Evolutionary conservation across 1,140 invertebrate genomes (phyloP).

Genomic region (Ptiloglossa arizonensis): DNA sequence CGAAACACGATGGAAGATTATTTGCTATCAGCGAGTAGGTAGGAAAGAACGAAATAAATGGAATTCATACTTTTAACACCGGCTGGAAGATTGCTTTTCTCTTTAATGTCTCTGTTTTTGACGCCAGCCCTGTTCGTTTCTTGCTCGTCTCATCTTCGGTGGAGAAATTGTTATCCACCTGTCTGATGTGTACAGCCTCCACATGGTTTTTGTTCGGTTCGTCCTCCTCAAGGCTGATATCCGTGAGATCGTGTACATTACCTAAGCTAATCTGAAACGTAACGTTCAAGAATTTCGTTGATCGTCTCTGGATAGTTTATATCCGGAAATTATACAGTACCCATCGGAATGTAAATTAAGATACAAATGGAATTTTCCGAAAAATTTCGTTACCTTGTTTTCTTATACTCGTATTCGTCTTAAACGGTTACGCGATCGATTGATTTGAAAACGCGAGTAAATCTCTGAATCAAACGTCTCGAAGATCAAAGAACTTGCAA

Average conservation of each 20-base stretch:
- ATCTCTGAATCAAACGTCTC: too few species aligned
- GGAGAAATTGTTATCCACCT: background rate
- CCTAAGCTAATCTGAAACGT: conserved; percentile 13
- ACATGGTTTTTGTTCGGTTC: background rate
- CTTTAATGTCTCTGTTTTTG: background rate
- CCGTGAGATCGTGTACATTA: background rate
- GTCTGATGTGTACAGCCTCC: background rate
- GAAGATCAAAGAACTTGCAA: too few species aligned
- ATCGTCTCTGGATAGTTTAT: too few species aligned
- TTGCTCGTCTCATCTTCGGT: background rate
- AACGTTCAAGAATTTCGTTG: background rate
- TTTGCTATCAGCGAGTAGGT: background rate
- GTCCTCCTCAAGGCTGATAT: background rate
- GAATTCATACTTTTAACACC: conserved; percentile 10
- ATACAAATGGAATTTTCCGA: too few species aligned
- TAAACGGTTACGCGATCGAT: too few species aligned
- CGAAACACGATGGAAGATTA: background rate
- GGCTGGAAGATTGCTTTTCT: background rate
- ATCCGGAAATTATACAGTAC: too few species aligned
- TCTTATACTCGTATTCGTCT: too few species aligned
- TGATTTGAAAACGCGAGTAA: too few species aligned
- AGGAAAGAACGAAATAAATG: background rate
- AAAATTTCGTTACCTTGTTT: too few species aligned
- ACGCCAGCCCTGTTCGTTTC: background rate
- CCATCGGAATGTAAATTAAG: too few species aligned